Evolutionary conservation across 2,888 invertebrate species (phyloP), one percentile per base, ranked within the genome.

Genomic region (Scrobipalpa atriplicella): DNA sequence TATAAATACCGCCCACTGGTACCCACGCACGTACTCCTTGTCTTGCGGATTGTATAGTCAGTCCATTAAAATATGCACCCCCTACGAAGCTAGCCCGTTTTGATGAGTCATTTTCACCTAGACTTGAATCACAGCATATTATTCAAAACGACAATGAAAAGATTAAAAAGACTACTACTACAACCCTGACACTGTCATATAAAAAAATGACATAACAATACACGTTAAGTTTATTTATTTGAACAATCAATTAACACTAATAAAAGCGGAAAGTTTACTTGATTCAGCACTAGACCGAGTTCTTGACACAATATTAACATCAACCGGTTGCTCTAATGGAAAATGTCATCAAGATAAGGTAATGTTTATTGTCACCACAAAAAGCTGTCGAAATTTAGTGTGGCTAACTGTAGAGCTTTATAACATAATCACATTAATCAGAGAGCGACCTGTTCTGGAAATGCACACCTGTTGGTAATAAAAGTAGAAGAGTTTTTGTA

Each of bases 211-310:
- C n/a, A 7, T n/a, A 47, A 47, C 47, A 47, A 47, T 47, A 5
- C 47, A n/a, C n/a, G n/a, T 47, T n/a, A 78, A 81, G 79, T 82
- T 83, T 81, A 81, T 16, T n/a, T 76, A 60, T 19, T 61, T 58
- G 51, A 36, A 61, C 52, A 52, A 47, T 63, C 18, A 66, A 66
- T 66, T 63, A 58, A 54, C 43, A 58, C 43, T 11, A 64, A 64
- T 67, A 62, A 19, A 18, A 52, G 60, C 29, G 47, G 54, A 47
- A 52, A 13, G 18, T 67, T 47, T n/a, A 62, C 65, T 65, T 43
- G 36, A 19, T 61, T 61, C 41, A 41, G 61, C 61, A 61, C 19
- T 29, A 62, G 41, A 62, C 47, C 65, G 62, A 66, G 65, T 62
- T 70, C 36, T 60, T 62, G 56, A 66, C 21, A 61, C 18, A 43